phyloP scores from a whole-genome alignment of 2,888 invertebrate species.

The Tinea trinotella region DNA sequence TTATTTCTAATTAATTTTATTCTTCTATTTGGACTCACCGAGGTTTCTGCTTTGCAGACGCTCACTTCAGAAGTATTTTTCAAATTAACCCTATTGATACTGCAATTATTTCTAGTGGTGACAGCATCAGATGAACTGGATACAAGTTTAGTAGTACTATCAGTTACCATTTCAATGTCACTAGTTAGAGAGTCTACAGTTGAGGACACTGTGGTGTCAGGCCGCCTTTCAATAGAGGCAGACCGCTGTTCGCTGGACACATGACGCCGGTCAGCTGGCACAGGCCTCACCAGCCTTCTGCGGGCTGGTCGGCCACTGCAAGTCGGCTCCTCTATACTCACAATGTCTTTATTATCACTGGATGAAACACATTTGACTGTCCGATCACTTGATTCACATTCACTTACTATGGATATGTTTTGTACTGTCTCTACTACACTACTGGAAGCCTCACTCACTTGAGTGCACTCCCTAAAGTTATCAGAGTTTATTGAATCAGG shows the following conservation, averaged over 20 bases:
- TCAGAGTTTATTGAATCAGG: background rate
- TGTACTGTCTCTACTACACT: slow-evolving; percentile 38
- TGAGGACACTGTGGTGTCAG: slow-evolving; percentile 65
- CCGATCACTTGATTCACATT: slow-evolving; percentile 44
- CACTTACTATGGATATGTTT: slow-evolving; percentile 30
- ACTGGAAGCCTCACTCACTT: slow-evolving; percentile 35
- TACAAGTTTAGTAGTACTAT: slow-evolving; percentile 53
- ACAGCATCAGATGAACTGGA: slow-evolving; percentile 65
- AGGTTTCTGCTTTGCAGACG: slow-evolving; percentile 67
- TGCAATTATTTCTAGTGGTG: slow-evolving; percentile 24
- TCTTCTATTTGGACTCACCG: slow-evolving; percentile 56
- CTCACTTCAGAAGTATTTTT: slow-evolving; percentile 45
- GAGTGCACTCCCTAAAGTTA: background rate
- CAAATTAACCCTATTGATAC: slow-evolving; percentile 46
- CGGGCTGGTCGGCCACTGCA: slow-evolving; percentile 59
- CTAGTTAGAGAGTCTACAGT: slow-evolving; percentile 51
- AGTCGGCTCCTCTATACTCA: slow-evolving; percentile 62
- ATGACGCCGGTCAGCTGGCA: slow-evolving; percentile 47
- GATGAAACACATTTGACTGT: slow-evolving; percentile 60
- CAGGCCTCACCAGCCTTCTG: slow-evolving; percentile 54
- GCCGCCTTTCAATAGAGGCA: slow-evolving; percentile 31
- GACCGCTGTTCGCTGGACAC: background rate
- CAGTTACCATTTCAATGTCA: slow-evolving; percentile 41
- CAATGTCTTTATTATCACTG: slow-evolving; percentile 58
- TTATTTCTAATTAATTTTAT: slow-evolving; percentile 64